A percentile compares a stretch with the other conserved stretches of the same genome.
Conservation (phyloP, 2,113 vertebrate genomes). For the Tretioscincus oriximinensis region DNA sequence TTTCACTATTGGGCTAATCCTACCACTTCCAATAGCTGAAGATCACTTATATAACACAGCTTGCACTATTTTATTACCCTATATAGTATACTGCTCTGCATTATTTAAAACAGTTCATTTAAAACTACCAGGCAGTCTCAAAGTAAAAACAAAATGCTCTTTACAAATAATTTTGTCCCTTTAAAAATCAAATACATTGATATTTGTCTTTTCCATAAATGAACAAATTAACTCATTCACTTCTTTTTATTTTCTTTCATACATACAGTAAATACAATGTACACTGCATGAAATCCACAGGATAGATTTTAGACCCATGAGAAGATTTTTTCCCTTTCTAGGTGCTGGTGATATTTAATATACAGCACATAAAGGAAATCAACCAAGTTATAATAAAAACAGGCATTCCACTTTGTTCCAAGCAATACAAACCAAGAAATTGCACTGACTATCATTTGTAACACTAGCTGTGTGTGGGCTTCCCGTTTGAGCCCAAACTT, state of each 20-base stretch:
- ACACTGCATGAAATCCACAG: background rate
- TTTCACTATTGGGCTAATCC: no score
- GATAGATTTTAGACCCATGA: background rate
- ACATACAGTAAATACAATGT: background rate
- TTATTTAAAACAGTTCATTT: no score
- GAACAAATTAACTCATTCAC: background rate
- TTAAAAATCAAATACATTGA: background rate
- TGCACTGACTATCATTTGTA: background rate
- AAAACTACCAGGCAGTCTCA: background rate
- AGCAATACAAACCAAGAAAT: background rate
- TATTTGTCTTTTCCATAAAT: background rate
- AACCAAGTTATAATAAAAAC: background rate
- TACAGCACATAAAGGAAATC: background rate
- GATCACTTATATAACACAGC: no score
- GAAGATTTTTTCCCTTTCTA: background rate
- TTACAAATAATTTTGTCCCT: background rate
- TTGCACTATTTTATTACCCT: no score
- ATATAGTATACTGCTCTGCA: no score
- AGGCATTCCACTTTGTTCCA: background rate
- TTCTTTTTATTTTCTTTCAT: background rate
- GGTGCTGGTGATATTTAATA: background rate
- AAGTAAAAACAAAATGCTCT: background rate
- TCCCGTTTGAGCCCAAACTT: background rate
- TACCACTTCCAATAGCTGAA: no score
- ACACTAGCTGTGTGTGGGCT: slow-evolving; percentile 11